Base-by-base conservation (phyloP, 2,113 vertebrate genomes). In the Nansenia antarctica region DNA sequence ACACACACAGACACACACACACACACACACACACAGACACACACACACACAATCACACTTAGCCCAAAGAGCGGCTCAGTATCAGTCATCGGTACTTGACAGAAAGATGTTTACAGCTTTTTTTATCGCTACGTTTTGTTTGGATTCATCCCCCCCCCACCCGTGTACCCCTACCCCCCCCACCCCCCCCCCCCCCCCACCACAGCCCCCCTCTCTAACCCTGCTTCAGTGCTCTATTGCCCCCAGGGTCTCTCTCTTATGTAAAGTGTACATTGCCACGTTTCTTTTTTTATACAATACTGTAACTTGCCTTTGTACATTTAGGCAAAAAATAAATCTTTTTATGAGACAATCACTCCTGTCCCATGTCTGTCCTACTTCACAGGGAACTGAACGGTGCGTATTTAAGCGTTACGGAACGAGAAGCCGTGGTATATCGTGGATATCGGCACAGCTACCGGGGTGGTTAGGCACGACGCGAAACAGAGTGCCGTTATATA, bases 301-400 rank as follows among this genome's bases (percentile, higher is more conserved):
- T 92, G 91, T 92, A 90, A 90, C 92, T 92, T 90, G 91, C 93
- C 92, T 91, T 87, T 93, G 93, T 93, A 92, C 91, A 91, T 92
- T 92, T 76, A 89, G 93, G 93, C 92, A 91, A 90, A 91, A 94
- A 95, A 94, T 95, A 94, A 94, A 94, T 94, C 93, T 94, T 95
- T 93, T 93, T 93, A 94, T 94, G 93, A 94, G 94, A 94, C 93
- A 94, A 95, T 94, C 92, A 94, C 89, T 91, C 60, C 64, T 76
- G 77, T 72, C 74, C 64, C 55, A 58, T 70, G 57, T 75, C n/a
- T 71, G 31, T 62, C 27, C 53, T 22, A 26, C 24, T 30, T 30
- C 26, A 55, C 11, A 39, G 22, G n/a, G 6, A 39, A 15, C 3
- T 39, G 14, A 27, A 62, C 11, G 34, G 11, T 30, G 29, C 1